phyloP scores from a whole-genome alignment of 2,888 invertebrate genomes.

The Caprella mutica region DNA sequence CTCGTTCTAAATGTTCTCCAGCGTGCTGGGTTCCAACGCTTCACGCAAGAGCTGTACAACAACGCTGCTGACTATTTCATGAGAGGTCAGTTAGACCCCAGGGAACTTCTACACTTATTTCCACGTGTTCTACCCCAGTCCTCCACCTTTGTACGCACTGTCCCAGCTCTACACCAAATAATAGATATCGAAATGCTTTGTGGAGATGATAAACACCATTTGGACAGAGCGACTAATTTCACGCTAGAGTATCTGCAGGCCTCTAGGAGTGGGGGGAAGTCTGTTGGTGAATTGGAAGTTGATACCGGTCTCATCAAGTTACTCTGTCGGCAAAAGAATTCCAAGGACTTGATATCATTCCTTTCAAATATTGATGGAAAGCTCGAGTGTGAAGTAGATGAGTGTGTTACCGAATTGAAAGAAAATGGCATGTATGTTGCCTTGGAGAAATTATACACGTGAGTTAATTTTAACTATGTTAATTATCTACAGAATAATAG shows the following conservation, averaged over 20 bases:
- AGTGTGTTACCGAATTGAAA: conserved; percentile 19
- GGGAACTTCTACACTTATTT: conserved; percentile 28
- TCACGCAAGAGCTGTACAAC: conserved; percentile 25
- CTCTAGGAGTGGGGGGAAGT: no score
- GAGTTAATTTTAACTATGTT: no score
- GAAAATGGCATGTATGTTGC: conserved; percentile 16
- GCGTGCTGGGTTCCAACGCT: conserved; percentile 28
- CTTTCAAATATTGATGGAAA: conserved; percentile 24
- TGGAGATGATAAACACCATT: conserved; percentile 15
- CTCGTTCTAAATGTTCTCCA: conserved; percentile 22
- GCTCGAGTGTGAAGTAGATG: conserved; percentile 18
- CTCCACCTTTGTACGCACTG: conserved; percentile 19
- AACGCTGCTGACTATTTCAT: conserved; percentile 29
- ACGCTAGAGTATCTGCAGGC: conserved; percentile 5
- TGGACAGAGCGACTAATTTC: not conserved
- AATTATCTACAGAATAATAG: no score
- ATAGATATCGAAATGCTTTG: conserved; percentile 24
- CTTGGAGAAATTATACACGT: conserved; percentile 27
- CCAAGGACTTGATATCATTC: conserved; percentile 16
- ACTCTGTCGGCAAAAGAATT: conserved; percentile 13
- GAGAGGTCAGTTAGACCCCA: conserved; percentile 24
- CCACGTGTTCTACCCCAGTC: conserved; percentile 23
- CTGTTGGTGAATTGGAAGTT: conserved; percentile 24
- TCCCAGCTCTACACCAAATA: conserved; percentile 28
- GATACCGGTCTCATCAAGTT: conserved; percentile 31